A percentile compares a stretch with the other conserved stretches of the same genome.
Conservation (phyloP, 2,113 vertebrate species). For the Phalacrocorax carbo region DNA sequence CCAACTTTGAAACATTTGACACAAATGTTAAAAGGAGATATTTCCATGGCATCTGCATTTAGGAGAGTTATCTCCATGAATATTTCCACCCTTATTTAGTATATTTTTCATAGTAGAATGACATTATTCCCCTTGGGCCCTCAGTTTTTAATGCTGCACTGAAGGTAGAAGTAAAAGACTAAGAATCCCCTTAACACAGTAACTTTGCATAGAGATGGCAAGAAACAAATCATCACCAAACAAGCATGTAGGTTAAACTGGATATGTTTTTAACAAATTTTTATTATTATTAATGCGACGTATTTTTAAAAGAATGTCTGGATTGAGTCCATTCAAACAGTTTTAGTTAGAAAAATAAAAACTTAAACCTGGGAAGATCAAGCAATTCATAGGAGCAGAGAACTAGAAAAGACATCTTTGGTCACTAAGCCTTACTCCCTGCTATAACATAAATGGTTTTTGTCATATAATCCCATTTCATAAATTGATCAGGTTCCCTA, state of each 20-base stretch:
- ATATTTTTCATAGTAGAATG: conserved; percentile 55
- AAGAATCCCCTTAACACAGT: conserved; percentile 32
- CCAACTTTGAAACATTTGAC: conserved; percentile 66
- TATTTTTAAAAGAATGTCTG: background rate
- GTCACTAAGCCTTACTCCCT: background rate
- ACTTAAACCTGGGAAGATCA: background rate
- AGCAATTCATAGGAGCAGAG: background rate
- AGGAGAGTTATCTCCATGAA: conserved; percentile 55
- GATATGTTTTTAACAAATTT: background rate
- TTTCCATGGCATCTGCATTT: conserved; percentile 64
- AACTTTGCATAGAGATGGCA: background rate
- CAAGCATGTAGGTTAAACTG: background rate
- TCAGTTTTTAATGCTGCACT: conserved; percentile 33
- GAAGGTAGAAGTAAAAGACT: conserved; percentile 42
- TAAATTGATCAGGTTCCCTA: background rate
- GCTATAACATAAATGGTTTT: background rate
- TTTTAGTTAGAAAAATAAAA: background rate
- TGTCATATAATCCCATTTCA: background rate
- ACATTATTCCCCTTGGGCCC: conserved; percentile 45
- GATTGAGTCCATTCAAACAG: background rate
- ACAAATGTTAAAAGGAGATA: conserved; percentile 63
- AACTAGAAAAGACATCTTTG: background rate
- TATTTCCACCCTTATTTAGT: conserved; percentile 65
- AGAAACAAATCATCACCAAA: background rate
- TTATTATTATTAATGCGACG: background rate